These are phyloP conservation scores for Aurelia aurita DNA, from an alignment of 30 jellyfish, hydroid and myxozoan species.

Conservation along the genomic window DNA sequence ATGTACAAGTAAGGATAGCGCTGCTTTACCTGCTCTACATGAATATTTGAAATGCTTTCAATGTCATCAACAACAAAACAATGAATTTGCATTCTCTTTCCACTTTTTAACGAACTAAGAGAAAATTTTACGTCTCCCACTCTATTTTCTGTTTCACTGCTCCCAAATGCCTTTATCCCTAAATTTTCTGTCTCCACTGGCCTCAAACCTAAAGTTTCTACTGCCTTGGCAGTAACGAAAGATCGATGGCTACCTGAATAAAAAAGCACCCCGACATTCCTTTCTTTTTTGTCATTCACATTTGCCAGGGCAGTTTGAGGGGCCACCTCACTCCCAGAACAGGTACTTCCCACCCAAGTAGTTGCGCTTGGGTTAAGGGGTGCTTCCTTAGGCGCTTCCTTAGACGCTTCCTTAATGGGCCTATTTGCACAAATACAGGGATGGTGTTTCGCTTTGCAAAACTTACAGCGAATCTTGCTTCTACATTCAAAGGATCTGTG, in stretches of 20 bases:
- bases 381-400: neutral
- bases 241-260: too few species aligned
- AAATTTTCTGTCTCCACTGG: conserved; percentile 11
- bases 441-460: conserved; percentile 10
- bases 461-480: neutral
- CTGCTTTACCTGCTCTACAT: conserved; percentile 1
- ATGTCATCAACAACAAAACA: neutral
- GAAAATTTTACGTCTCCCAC: conserved; percentile 4
- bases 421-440: neutral
- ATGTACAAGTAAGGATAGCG: neutral
- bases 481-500: conserved; percentile 21
- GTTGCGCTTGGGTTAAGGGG: neutral
- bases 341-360: conserved; percentile 5
- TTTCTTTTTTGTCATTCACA: neutral
- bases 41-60: conserved; percentile 7
- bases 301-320: conserved; percentile 9
- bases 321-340: conserved; percentile 7
- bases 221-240: conserved; percentile 8
- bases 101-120: neutral
- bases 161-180: conserved; percentile 7
- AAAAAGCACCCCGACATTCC: too few species aligned
- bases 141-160: neutral
- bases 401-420: neutral
- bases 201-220: neutral
- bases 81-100: neutral